phyloP scores from a whole-genome alignment of 2,113 vertebrate species.

The Speoplatyrhinus poulsoni region DNA sequence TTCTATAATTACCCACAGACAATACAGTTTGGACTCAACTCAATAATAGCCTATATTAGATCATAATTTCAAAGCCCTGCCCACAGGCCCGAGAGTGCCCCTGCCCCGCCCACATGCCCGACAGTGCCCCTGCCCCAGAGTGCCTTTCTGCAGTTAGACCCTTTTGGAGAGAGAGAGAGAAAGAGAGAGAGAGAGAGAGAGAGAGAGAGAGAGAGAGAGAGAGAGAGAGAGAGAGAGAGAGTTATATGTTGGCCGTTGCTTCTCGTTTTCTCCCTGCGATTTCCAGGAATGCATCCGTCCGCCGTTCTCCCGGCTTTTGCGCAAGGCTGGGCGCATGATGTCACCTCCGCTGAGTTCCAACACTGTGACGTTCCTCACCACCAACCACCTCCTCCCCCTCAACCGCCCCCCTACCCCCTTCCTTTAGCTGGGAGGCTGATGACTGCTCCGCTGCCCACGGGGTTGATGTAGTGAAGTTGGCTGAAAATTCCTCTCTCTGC shows the following conservation, averaged over 20 bases:
- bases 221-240: conserved; percentile 8
- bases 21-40: no score
- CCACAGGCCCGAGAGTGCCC: no score
- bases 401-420: conserved; percentile 10
- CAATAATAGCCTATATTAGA: no score
- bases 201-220: conserved; percentile 14
- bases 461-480: no score
- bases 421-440: background rate
- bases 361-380: conserved; percentile 21
- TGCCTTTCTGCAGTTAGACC: no score
- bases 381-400: background rate
- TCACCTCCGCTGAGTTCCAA: conserved; percentile 53
- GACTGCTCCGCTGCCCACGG: background rate
- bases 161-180: no score
- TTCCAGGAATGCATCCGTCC: conserved; percentile 61
- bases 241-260: conserved; percentile 55
- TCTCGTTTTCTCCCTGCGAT: conserved; percentile 58
- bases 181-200: background rate
- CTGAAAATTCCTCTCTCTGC: no score
- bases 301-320: conserved; percentile 52
- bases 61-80: no score
- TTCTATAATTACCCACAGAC: no score
- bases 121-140: no score
- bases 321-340: conserved; percentile 53
- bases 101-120: no score